These are phyloP conservation scores for Ooceraea biroi DNA, from an alignment of 1,140 invertebrate species.

Conservation along the genomic window DNA sequence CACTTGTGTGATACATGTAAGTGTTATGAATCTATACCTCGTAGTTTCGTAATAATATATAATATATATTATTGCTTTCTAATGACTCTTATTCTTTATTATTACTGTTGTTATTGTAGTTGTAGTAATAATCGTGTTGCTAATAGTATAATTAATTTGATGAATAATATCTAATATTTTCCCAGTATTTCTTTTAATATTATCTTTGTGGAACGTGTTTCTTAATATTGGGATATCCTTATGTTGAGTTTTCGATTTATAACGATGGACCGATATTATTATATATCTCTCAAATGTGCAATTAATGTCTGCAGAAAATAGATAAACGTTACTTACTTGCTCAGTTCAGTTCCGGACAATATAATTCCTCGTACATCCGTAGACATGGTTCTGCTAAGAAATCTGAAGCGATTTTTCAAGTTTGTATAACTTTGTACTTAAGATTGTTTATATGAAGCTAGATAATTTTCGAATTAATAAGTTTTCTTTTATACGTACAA, in stretches of 20 bases:
- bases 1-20: too few species aligned
- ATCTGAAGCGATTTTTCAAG: constrained; percentile 63
- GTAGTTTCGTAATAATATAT: too few species aligned
- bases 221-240: background rate
- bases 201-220: background rate
- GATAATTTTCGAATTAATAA: background rate
- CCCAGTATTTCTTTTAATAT: background rate
- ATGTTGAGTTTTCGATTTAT: background rate
- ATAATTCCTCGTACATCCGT: constrained; percentile 76
- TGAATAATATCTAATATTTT: constrained; percentile 13
- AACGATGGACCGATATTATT: background rate
- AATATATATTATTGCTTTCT: too few species aligned
- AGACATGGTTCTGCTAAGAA: constrained; percentile 75
- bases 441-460: background rate
- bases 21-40: too few species aligned
- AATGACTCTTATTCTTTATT: too few species aligned
- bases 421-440: background rate
- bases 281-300: background rate
- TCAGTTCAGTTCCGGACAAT: constrained; percentile 79
- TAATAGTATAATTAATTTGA: background rate
- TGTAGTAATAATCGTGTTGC: too few species aligned
- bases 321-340: constrained; percentile 77
- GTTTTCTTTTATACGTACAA: background rate
- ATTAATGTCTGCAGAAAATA: background rate
- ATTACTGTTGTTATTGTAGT: too few species aligned